A percentile compares a stretch with the other conserved stretches of the same genome.
phyloP scores from a whole-genome alignment of 2,113 vertebrate genomes.

The Ctenomys sociabilis region DNA sequence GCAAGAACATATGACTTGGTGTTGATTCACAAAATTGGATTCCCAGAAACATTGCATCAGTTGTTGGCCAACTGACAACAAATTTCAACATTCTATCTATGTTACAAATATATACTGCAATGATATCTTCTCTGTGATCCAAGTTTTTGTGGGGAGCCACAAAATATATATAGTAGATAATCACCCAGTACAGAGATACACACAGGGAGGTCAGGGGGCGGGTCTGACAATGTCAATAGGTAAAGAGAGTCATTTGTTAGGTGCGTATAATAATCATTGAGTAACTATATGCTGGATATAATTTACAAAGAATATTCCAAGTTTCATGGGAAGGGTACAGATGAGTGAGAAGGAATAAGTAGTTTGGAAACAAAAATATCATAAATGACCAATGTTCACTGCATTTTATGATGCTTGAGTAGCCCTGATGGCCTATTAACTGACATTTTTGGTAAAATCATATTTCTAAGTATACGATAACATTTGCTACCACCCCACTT shows the following conservation, averaged over 20 bases:
- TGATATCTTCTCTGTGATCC: neutral
- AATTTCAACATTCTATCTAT: neutral
- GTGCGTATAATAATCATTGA: neutral
- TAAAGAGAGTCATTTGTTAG: neutral
- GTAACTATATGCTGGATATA: neutral
- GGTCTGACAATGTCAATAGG: neutral
- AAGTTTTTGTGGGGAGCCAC: neutral
- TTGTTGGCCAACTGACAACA: constrained; percentile 15
- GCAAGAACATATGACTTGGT: neutral
- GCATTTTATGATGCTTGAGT: neutral
- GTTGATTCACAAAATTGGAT: neutral
- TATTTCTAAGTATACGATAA: neutral
- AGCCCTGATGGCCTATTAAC: neutral
- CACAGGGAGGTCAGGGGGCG: fast-evolving
- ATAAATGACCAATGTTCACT: neutral
- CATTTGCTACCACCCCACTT: neutral
- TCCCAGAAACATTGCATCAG: neutral
- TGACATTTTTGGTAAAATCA: neutral
- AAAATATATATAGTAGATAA: neutral
- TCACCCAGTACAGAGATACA: neutral
- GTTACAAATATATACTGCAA: neutral
- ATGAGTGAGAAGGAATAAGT: fast-evolving
- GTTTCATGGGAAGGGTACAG: neutral
- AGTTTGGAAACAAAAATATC: neutral
- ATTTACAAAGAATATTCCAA: neutral